Percentiles rank a stretch among this genome's conserved stretches.
phyloP scores from a whole-genome alignment of 2,888 invertebrate genomes.

The Andrena fulva region DNA sequence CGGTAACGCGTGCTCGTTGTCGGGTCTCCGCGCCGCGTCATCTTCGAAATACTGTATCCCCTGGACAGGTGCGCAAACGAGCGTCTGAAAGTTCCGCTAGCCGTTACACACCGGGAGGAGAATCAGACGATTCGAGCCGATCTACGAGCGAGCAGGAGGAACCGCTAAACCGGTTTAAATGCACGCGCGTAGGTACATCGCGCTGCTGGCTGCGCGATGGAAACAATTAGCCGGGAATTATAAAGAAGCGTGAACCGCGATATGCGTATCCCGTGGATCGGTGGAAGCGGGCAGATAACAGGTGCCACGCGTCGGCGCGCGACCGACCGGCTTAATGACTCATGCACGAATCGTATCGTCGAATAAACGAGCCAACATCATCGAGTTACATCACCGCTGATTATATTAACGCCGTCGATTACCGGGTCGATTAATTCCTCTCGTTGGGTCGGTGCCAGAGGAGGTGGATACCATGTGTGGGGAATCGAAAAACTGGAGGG shows the following conservation, averaged over 20 bases:
- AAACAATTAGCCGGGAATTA: constrained; percentile 14
- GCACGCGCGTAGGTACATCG: too few species aligned
- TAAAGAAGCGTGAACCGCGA: constrained; percentile 2
- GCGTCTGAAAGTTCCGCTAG: not conserved
- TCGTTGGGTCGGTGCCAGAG: not conserved
- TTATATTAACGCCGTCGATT: constrained; percentile 40
- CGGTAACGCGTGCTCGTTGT: not conserved
- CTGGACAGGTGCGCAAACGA: not conserved
- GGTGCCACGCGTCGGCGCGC: constrained; percentile 28
- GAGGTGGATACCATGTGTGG: too few species aligned
- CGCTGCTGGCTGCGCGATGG: not conserved
- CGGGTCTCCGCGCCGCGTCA: not conserved
- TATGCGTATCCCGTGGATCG: not conserved
- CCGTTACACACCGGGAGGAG: not conserved
- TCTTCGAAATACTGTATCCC: constrained; percentile 1
- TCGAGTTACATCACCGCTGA: constrained; percentile 28
- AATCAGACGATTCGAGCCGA: constrained; percentile 5
- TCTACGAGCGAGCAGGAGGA: not conserved
- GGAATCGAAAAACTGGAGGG: too few species aligned
- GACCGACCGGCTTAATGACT: constrained; percentile 28
- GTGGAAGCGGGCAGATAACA: constrained; percentile 28
- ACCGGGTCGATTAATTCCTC: constrained; percentile 40
- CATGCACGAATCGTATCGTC: constrained; percentile 27
- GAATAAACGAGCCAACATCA: constrained; percentile 33
- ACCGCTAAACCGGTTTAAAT: not conserved